Conservation (phyloP, 2,113 vertebrate species). For the Malurus alboscapulatus region DNA sequence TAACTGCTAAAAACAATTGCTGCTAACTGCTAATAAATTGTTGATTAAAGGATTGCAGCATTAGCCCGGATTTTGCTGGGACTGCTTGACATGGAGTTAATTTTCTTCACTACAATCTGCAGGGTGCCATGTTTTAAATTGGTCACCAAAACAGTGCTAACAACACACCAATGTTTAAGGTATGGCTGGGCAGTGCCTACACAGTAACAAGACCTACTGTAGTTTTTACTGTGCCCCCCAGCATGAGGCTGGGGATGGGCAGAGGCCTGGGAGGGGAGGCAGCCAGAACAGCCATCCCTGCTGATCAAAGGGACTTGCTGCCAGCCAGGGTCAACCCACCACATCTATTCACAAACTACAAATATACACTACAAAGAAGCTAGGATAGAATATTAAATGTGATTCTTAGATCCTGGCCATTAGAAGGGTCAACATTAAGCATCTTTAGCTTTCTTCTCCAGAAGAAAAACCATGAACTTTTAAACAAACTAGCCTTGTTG, state of each 20-base stretch:
- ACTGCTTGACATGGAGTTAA: not conserved
- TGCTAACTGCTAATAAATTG: not conserved
- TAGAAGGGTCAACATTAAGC: not conserved
- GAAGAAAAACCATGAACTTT: not conserved
- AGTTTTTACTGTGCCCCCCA: not conserved
- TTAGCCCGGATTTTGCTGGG: not conserved
- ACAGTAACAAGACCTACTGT: not conserved
- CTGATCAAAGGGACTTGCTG: not conserved
- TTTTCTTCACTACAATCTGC: not conserved
- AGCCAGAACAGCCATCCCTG: not conserved
- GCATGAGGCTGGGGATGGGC: not conserved
- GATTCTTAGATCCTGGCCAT: not conserved
- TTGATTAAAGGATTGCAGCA: not conserved
- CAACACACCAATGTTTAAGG: not conserved
- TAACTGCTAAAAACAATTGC: not conserved
- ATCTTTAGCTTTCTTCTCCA: not conserved
- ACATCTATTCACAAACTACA: not conserved
- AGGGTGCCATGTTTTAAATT: not conserved
- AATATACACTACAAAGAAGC: not conserved
- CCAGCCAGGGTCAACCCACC: not conserved
- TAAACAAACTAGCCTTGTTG: not conserved
- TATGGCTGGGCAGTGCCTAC: fast-evolving
- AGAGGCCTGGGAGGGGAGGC: not conserved
- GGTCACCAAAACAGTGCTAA: not conserved
- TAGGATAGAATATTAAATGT: not conserved